Conservation (phyloP, 2,888 invertebrate genomes). For the Drosophila testacea region DNA sequence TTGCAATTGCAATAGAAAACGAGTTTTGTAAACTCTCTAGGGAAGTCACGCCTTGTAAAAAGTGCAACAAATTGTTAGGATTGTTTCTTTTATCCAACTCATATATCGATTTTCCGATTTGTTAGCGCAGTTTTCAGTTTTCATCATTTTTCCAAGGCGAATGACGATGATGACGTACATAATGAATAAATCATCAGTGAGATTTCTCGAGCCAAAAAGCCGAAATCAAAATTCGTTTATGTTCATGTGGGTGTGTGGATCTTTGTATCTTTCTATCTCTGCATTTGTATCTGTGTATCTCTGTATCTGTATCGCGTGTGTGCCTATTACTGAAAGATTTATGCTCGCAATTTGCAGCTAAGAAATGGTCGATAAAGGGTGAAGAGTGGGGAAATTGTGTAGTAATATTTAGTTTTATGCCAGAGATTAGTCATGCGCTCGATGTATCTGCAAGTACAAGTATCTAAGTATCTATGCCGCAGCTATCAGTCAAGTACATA, state of each 20-base stretch:
- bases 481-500: conserved; percentile 1
- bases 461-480: conserved; percentile 17
- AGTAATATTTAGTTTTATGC: conserved; percentile 43
- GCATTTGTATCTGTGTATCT: conserved; percentile 7
- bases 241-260: conserved; percentile 7
- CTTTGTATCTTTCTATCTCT: too few species aligned
- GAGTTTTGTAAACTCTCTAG: conserved; percentile 18
- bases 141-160: conserved; percentile 18
- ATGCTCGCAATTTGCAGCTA: conserved; percentile 62
- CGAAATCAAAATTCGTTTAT: conserved; percentile 30
- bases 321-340: conserved; percentile 69
- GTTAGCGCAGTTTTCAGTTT: conserved; percentile 29
- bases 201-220: conserved; percentile 33
- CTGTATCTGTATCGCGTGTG: conserved; percentile 7
- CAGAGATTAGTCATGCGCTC: conserved; percentile 53
- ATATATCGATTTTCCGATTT: not conserved
- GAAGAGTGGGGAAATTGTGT: not conserved
- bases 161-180: conserved; percentile 51
- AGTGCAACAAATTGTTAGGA: not conserved
- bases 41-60: not conserved
- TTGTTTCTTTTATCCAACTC: not conserved
- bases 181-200: conserved; percentile 60
- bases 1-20: conserved; percentile 18
- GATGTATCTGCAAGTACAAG: conserved; percentile 20
- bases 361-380: conserved; percentile 17